Conservation (phyloP, 2,113 vertebrate species). For the Gopherus flavomarginatus region DNA sequence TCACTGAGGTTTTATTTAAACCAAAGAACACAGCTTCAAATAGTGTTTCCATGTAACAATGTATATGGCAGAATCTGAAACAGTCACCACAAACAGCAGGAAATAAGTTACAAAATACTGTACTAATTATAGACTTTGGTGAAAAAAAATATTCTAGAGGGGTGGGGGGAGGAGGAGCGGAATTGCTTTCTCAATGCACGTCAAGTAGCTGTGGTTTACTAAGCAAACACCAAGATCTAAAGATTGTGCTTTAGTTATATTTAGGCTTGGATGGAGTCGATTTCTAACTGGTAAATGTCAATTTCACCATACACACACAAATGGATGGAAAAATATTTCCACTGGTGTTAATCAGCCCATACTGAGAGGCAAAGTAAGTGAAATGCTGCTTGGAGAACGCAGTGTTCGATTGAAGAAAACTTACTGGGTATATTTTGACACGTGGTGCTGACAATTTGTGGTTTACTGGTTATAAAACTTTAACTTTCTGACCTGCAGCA, state of each 20-base stretch:
- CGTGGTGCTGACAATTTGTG: background rate
- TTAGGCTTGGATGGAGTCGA: background rate
- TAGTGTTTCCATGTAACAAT: background rate
- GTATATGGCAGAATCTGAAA: background rate
- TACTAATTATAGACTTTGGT: slow-evolving; percentile 31
- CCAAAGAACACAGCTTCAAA: background rate
- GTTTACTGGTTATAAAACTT: background rate
- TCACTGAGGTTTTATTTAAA: background rate
- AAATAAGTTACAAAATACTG: slow-evolving; percentile 54
- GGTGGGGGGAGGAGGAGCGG: background rate
- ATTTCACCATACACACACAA: background rate
- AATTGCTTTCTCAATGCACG: rapidly evolving
- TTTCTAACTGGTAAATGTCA: background rate
- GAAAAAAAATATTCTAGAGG: background rate
- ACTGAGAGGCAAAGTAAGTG: background rate
- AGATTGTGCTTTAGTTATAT: background rate
- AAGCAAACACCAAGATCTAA: background rate
- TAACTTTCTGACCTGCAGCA: background rate
- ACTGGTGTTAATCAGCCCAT: background rate
- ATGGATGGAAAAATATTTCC: background rate
- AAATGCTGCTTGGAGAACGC: background rate
- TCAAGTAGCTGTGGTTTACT: background rate
- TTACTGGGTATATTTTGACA: too few species aligned
- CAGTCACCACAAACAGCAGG: slow-evolving; percentile 51
- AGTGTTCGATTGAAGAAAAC: too few species aligned